These are phyloP conservation scores for Amaurobius ferox DNA, from an alignment of 2,888 invertebrate genomes.

Conservation along the genomic window DNA sequence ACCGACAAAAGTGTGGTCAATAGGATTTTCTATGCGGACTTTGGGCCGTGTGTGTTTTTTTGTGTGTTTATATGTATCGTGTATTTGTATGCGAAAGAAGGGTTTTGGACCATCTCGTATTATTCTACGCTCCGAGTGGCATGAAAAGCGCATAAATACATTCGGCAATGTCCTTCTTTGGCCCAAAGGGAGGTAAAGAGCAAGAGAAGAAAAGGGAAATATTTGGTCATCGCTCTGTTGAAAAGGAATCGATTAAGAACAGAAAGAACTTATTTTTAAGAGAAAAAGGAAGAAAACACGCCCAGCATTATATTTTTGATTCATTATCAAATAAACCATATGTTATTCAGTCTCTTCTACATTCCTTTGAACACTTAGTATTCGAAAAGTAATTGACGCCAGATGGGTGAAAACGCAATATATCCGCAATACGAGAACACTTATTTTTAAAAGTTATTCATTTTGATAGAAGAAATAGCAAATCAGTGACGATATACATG, in stretches of 20 bases:
- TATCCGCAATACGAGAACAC: too few relatives aligned
- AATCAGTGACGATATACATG: too few relatives aligned
- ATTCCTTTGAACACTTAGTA: too few relatives aligned
- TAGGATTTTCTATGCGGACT: conserved; percentile 54
- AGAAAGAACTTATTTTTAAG: conserved; percentile 14
- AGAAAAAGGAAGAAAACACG: not conserved
- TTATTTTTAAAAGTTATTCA: too few relatives aligned
- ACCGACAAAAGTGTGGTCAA: conserved; percentile 71
- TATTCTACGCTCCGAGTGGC: conserved; percentile 32
- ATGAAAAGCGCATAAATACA: conserved; percentile 39
- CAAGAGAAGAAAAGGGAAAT: conserved; percentile 7
- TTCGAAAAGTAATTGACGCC: too few relatives aligned
- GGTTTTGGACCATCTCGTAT: conserved; percentile 22
- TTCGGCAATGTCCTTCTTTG: conserved; percentile 16
- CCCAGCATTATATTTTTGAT: not conserved
- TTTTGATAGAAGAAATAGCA: too few relatives aligned
- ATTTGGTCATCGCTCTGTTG: conserved; percentile 9
- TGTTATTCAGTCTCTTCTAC: too few relatives aligned
- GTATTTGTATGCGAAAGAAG: conserved; percentile 40
- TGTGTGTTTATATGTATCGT: conserved; percentile 28
- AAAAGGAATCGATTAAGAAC: conserved; percentile 7
- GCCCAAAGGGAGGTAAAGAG: not conserved
- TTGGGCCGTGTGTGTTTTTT: conserved; percentile 30
- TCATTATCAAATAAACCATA: conserved; percentile 6
- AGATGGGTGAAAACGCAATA: too few relatives aligned